These are phyloP conservation scores for Epinotia bilunana DNA, from an alignment of 2,888 invertebrate genomes.

Conservation along the genomic window DNA sequence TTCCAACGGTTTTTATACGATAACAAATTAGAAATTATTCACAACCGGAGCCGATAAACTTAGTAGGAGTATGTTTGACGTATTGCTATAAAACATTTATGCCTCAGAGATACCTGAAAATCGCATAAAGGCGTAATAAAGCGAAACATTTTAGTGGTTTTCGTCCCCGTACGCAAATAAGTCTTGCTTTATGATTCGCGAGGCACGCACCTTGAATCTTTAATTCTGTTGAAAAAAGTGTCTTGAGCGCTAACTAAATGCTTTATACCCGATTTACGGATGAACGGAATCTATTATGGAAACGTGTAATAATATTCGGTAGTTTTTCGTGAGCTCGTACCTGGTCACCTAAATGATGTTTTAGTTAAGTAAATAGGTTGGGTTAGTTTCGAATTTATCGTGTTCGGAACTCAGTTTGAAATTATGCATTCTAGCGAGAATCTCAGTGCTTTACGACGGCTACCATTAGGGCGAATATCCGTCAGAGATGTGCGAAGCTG, in stretches of 20 bases:
- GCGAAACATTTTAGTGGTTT: conserved; percentile 56
- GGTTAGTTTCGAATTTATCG: too few species aligned
- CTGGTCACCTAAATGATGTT: too few species aligned
- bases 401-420: too few species aligned
- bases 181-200: conserved; percentile 53
- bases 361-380: too few species aligned
- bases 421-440: too few species aligned
- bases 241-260: conserved; percentile 31
- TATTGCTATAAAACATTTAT: conserved; percentile 61
- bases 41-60: conserved; percentile 48
- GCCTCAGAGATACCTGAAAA: conserved; percentile 54
- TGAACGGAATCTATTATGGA: too few species aligned
- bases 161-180: conserved; percentile 56
- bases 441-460: too few species aligned
- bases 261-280: conserved; percentile 1
- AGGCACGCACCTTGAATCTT: conserved; percentile 50
- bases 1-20: conserved; percentile 9
- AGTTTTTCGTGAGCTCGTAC: too few species aligned
- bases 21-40: conserved; percentile 38
- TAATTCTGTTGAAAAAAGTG: conserved; percentile 46
- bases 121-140: conserved; percentile 54
- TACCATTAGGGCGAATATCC: too few species aligned
- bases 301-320: too few species aligned
- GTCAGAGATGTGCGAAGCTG: too few species aligned
- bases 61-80: conserved; percentile 55